Evolutionary conservation across 2,113 vertebrate species (phyloP), one percentile per base, ranked within the genome.

Genomic region (Datnioides undecimradiatus): DNA sequence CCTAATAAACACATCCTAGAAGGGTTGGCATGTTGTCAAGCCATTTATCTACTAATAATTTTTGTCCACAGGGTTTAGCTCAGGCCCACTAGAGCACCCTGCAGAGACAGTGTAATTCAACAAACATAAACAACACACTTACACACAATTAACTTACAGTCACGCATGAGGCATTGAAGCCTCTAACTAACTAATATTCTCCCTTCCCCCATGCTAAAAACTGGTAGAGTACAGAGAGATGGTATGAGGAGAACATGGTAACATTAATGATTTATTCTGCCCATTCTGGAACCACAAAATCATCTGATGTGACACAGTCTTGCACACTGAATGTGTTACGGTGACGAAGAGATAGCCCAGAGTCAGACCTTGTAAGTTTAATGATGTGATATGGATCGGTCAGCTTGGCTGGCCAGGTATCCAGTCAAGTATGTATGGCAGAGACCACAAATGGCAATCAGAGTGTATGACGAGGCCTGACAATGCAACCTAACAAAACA

Each of bases 101-200:
- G 23, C 46, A 51, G 66, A 63, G 36, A 14, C 31, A 1, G n/a
- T 16, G 60, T 54, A 60, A 83, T n/a, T 51, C 67, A 83, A 67
- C 43, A 76, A 34, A 62, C 21, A 21, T n/a, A 49, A 65, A 46
- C 29, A 10, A 23, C 2, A 29, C 43, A 33, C 36, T 54, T n/a
- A 31, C 25, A 48, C 38, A 40, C 8, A n/a, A n/a, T n/a, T n/a
- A n/a, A n/a, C n/a, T n/a, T n/a, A n/a, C n/a, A n/a, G n/a, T n/a
- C n/a, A n/a, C n/a, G n/a, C n/a, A n/a, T n/a, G n/a, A n/a, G n/a
- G n/a, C n/a, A n/a, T n/a, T n/a, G n/a, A n/a, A n/a, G n/a, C n/a
- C n/a, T n/a, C n/a, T n/a, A n/a, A n/a, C n/a, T n/a, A 59, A 19
- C 19, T 23, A 54, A 43, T 36, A 13, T 7, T 23, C 7, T n/a